These are phyloP conservation scores for Vanessa cardui DNA, from an alignment of 2,888 invertebrate genomes.

Conservation along the genomic window DNA sequence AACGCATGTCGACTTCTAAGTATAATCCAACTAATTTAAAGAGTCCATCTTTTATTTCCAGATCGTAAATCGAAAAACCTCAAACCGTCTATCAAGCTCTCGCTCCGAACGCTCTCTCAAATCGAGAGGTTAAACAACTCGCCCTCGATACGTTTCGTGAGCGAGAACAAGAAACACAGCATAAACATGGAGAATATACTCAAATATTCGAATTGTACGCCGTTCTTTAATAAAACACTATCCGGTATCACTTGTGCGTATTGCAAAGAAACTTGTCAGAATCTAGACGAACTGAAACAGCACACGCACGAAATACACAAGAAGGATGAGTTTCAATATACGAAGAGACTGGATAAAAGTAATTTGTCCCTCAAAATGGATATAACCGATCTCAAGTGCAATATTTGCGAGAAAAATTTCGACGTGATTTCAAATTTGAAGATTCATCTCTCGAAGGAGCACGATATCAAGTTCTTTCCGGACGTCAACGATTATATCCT, in stretches of 20 bases:
- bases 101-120: constrained; percentile 50
- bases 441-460: constrained; percentile 58
- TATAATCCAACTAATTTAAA: too few relatives aligned
- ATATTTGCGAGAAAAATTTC: constrained; percentile 51
- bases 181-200: constrained; percentile 63
- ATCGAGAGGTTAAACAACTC: constrained; percentile 52
- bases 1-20: too few relatives aligned
- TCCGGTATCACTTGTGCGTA: constrained; percentile 66
- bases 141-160: constrained; percentile 44
- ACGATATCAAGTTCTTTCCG: constrained; percentile 63
- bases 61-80: constrained; percentile 44
- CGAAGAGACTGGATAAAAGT: constrained; percentile 59
- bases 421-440: constrained; percentile 57
- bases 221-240: constrained; percentile 66
- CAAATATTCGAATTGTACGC: constrained; percentile 71
- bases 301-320: constrained; percentile 56
- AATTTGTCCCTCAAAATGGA: constrained; percentile 72
- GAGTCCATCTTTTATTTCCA: constrained; percentile 24
- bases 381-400: constrained; percentile 66
- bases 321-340: constrained; percentile 52
- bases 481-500: constrained; percentile 66
- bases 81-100: constrained; percentile 51
- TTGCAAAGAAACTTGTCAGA: constrained; percentile 59
- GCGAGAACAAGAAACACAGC: constrained; percentile 61
- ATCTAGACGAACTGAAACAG: constrained; percentile 49